These are phyloP conservation scores for Cotesia chilonis DNA, from an alignment of 1,140 invertebrate genomes.

Conservation along the genomic window DNA sequence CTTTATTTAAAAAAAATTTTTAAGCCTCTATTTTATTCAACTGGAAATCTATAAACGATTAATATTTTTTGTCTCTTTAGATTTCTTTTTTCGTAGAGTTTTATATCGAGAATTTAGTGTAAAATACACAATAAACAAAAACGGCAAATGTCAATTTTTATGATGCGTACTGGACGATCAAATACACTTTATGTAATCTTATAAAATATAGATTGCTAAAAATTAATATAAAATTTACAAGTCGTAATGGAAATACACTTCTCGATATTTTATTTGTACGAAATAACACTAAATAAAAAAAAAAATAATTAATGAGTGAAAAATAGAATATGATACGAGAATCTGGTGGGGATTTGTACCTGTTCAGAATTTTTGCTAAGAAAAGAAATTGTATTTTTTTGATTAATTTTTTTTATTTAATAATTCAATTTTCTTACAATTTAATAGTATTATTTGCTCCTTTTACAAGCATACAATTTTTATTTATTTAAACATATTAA, in stretches of 20 bases:
- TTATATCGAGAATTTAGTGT: conserved; percentile 32
- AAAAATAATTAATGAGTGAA: conserved; percentile 10
- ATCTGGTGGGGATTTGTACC: conserved; percentile 34
- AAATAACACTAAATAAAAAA: neutral
- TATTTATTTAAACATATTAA: neutral
- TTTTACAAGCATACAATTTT: conserved; percentile 12
- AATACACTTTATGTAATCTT: conserved; percentile 32
- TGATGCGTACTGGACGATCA: conserved; percentile 38
- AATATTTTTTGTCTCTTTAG: conserved; percentile 4
- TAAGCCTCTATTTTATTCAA: neutral
- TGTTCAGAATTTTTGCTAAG: conserved; percentile 32
- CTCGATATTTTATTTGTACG: conserved; percentile 31
- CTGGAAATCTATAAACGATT: conserved; percentile 11
- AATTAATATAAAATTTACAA: conserved; percentile 4
- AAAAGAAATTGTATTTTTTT: neutral
- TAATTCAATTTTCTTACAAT: neutral
- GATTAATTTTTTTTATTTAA: conserved; percentile 10
- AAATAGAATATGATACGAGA: conserved; percentile 19
- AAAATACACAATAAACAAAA: conserved; percentile 18
- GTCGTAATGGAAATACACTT: neutral
- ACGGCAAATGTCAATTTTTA: conserved; percentile 36
- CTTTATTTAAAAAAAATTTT: neutral
- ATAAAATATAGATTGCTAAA: conserved; percentile 6
- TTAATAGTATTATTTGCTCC: conserved; percentile 22
- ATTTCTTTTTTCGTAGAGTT: conserved; percentile 6